Conservation (phyloP, 2,113 vertebrate species). For the Osmerus mordax region DNA sequence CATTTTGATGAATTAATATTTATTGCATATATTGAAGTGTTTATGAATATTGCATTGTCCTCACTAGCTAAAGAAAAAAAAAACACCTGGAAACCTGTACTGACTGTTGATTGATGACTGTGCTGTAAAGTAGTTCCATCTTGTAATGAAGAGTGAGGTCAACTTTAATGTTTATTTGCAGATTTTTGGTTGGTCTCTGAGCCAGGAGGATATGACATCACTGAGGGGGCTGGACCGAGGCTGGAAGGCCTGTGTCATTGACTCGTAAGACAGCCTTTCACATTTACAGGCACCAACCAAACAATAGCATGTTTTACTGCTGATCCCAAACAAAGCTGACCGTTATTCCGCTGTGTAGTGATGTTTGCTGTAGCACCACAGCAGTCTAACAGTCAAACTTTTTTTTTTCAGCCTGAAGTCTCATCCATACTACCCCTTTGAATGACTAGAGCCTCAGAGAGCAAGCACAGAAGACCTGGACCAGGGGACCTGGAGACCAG, state of each 20-base stretch:
- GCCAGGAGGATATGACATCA: conserved; percentile 59
- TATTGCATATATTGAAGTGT: no score
- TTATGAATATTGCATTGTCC: background rate
- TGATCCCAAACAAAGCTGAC: background rate
- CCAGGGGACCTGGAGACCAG: background rate
- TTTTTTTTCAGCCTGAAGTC: conserved; percentile 55
- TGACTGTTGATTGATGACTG: background rate
- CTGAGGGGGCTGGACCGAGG: conserved; percentile 66
- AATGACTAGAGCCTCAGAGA: conserved; percentile 31
- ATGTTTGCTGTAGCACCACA: background rate
- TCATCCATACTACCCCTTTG: conserved; percentile 74
- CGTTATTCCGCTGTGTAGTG: background rate
- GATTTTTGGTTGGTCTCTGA: conserved; percentile 74
- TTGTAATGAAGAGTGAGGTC: no score
- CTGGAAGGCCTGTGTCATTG: conserved; percentile 47
- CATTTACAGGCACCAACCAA: background rate
- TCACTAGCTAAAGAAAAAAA: background rate
- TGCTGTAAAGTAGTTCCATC: background rate
- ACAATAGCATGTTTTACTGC: background rate
- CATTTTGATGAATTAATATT: no score
- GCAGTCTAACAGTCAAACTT: background rate
- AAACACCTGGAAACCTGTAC: no score
- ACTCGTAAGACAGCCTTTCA: conserved; percentile 46
- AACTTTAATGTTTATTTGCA: conserved; percentile 30
- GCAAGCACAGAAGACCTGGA: background rate